These are phyloP conservation scores for Astatoreochromis straeleni DNA, from an alignment of 2,113 vertebrate species.

Conservation along the genomic window DNA sequence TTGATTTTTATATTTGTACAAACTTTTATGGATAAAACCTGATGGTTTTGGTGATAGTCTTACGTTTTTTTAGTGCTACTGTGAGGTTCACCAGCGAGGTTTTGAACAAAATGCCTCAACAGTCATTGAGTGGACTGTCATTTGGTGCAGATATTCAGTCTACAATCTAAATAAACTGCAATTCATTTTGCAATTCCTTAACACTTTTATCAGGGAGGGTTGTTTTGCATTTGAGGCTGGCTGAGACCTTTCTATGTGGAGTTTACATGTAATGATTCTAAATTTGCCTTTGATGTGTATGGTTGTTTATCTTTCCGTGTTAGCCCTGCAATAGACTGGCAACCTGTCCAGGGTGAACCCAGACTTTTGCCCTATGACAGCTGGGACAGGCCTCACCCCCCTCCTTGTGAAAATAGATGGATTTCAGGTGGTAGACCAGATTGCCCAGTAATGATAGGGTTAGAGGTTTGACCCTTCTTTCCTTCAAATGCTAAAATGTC, in stretches of 20 bases:
- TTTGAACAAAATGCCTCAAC: not conserved
- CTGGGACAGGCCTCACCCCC: not conserved
- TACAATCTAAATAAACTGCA: not conserved
- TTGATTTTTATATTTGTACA: not conserved
- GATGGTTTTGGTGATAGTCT: not conserved
- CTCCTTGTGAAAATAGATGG: not conserved
- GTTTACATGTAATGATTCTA: not conserved
- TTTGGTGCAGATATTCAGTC: not conserved
- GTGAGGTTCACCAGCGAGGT: accelerated
- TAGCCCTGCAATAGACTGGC: not conserved
- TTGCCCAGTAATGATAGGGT: not conserved
- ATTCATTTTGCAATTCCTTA: not conserved
- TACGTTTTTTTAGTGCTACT: not conserved
- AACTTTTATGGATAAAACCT: not conserved
- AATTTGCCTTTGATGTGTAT: not conserved
- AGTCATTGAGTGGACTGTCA: not conserved
- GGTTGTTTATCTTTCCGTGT: not conserved
- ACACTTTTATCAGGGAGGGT: not conserved
- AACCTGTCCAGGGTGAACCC: not conserved
- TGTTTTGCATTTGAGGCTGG: not conserved
- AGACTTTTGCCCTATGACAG: not conserved
- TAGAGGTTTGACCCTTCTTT: not conserved
- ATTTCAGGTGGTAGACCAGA: not conserved
- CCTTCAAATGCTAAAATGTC: not conserved
- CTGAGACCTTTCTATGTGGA: not conserved